Conservation (phyloP, 2,888 invertebrate species). For the Xanthia icteritia region DNA sequence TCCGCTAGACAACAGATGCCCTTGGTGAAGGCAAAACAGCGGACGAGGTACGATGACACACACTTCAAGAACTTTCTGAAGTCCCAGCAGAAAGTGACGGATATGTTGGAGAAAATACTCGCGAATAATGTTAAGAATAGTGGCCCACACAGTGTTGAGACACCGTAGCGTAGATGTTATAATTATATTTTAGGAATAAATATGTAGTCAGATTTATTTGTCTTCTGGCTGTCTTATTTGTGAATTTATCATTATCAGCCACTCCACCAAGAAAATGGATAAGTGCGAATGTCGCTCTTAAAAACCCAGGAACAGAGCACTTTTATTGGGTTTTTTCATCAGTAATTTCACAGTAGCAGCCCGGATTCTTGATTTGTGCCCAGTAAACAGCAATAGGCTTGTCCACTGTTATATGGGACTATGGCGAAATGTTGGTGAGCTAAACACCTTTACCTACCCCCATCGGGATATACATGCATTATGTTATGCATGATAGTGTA, state of each 20-base stretch:
- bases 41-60: constrained; percentile 74
- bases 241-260: background rate
- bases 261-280: background rate
- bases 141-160: constrained; percentile 74
- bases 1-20: constrained; percentile 77
- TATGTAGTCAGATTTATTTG: background rate
- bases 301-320: too few species aligned
- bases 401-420: background rate
- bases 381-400: background rate
- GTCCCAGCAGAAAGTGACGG: constrained; percentile 85
- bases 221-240: background rate
- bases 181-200: constrained; percentile 33
- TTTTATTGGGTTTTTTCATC: background rate
- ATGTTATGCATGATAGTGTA: background rate
- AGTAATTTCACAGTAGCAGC: background rate
- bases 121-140: constrained; percentile 73
- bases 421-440: background rate
- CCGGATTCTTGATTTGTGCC: background rate
- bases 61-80: constrained; percentile 82
- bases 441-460: background rate
- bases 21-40: constrained; percentile 70
- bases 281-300: background rate
- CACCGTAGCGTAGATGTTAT: constrained; percentile 36
- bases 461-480: background rate
- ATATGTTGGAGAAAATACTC: constrained; percentile 82